Conservation (phyloP, 2,888 invertebrate genomes). For the Kryphioiulus occultus region DNA sequence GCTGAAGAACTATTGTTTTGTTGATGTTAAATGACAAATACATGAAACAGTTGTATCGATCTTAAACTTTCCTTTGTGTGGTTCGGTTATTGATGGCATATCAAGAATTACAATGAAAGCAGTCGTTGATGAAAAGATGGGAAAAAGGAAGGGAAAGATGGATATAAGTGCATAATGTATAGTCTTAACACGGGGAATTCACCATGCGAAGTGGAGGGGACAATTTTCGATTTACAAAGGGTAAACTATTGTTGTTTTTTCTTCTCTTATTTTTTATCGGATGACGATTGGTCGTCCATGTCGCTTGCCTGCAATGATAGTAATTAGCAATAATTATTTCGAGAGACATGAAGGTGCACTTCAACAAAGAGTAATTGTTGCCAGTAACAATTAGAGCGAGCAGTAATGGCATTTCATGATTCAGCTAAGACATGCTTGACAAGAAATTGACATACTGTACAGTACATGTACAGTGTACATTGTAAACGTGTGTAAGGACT, state of each 20-base stretch:
- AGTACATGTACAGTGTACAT: too few relatives aligned
- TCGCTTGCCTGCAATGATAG: constrained; percentile 11
- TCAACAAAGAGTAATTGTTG: neutral
- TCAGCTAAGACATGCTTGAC: neutral
- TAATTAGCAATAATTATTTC: constrained; percentile 11
- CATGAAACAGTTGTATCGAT: neutral
- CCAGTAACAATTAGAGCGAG: neutral
- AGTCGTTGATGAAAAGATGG: neutral
- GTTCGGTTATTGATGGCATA: neutral
- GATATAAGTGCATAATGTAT: neutral
- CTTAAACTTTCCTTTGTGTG: neutral
- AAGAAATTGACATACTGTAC: neutral
- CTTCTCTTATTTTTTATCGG: constrained; percentile 11
- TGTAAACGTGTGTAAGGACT: too few relatives aligned
- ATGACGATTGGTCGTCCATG: constrained; percentile 30
- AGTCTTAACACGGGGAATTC: neutral
- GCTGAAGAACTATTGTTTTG: neutral
- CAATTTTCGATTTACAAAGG: constrained; percentile 24
- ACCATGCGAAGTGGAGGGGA: neutral
- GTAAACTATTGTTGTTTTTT: neutral
- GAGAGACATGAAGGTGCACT: neutral
- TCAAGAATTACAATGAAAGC: constrained; percentile 14
- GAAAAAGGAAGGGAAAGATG: neutral
- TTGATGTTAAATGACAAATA: neutral
- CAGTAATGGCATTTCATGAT: neutral